These are phyloP conservation scores for Bombus waltoni DNA, from an alignment of 1,140 invertebrate species.

Conservation along the genomic window DNA sequence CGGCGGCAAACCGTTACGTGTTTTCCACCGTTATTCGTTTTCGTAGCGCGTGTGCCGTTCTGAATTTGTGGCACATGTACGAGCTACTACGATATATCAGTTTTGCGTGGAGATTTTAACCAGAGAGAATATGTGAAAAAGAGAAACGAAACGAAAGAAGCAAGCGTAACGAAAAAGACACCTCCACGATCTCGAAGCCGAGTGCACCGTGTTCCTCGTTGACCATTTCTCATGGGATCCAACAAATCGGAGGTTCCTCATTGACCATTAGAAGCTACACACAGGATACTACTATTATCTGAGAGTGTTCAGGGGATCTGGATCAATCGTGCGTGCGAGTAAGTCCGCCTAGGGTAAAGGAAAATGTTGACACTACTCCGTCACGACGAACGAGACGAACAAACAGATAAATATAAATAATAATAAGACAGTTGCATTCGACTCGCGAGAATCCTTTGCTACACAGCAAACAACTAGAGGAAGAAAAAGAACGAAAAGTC, in stretches of 20 bases:
- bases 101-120: not conserved
- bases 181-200: slow-evolving; percentile 42
- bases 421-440: not conserved
- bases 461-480: not conserved
- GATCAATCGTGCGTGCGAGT: slow-evolving; percentile 51
- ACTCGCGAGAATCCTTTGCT: slow-evolving; percentile 43
- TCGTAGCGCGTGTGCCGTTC: not conserved
- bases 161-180: slow-evolving; percentile 1
- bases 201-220: slow-evolving; percentile 58
- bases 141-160: not conserved
- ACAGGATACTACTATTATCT: slow-evolving; percentile 57
- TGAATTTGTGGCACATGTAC: not conserved
- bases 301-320: slow-evolving; percentile 55
- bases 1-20: not conserved
- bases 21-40: slow-evolving; percentile 1
- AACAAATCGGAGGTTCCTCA: slow-evolving; percentile 64
- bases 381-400: not conserved
- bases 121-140: no score
- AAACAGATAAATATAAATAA: not conserved
- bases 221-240: slow-evolving; percentile 67
- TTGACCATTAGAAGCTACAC: slow-evolving; percentile 56
- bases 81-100: not conserved
- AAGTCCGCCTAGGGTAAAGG: slow-evolving; percentile 3
- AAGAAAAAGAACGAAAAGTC: not conserved
- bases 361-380: not conserved